Base-by-base conservation (phyloP, 2,888 invertebrate genomes). In the Tortrix viridana region DNA sequence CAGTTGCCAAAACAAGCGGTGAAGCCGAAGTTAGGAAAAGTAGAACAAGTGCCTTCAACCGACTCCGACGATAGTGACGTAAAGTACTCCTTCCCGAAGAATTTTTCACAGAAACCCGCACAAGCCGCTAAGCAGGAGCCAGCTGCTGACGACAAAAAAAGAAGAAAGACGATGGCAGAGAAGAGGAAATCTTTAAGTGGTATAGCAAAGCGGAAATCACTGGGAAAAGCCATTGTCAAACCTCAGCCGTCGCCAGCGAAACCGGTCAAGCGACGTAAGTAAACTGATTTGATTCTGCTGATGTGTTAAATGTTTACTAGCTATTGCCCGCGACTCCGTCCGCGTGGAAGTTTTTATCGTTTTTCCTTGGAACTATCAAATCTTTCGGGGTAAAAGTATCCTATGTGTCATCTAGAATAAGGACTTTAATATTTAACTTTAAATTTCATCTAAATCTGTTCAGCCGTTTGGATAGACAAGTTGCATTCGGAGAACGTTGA, bases 51-150 rank as follows among this genome's bases (percentile, higher is more conserved):
- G 67, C 73, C 75, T 67, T 80, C 81, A 3, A 85, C 84, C 18
- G 90, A 90, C 72, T 90, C 91, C 0, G 92, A 92, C 43, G 92
- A 92, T 57, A 89, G 88, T 63, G 91, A 91, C 48, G 76, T 88
- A 1, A 91, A 91, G 78, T 92, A 92, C 73, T 89, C 92, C 19
- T 92, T 92, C 71, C 92, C 92, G 6, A 78, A 79, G 70, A 71
- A 74, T 26, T 68, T 58, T 19, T 32, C 53, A 7, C 54, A 57
- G 16, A 66, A 65, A 53, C 41, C 22, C 6, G 52, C 43, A 6
- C 58, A 26, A 18, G 7, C 19, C 6, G 54, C 26, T 1, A 55
- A 63, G 26, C 14, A 16, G 23, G 53, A 53, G 18, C n/a, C 19
- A 9, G 46, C 38, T 1, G 53, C 6, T 1, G 32, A 69, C 38